Evolutionary conservation across 2,888 invertebrate species (phyloP), one percentile per base, ranked within the genome.

Genomic region (Thelaira solivaga): DNA sequence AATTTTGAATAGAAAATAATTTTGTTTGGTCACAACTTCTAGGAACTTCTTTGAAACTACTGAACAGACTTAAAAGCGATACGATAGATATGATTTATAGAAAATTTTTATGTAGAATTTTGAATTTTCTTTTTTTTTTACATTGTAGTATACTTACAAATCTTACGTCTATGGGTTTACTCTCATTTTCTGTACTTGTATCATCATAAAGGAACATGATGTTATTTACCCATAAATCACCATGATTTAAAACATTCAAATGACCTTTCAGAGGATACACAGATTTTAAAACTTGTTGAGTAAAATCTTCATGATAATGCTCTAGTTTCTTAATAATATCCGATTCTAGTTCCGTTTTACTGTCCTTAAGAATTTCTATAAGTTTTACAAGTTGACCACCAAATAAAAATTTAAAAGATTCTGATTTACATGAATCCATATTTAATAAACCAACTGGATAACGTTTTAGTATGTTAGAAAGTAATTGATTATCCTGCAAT

Each of bases 141-240:
- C n/a, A 11, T 4, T n/a, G 34, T 13, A 26, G n/a, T 18, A 34
- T 47, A 86, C 89, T 86, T 83, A 90, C 90, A 82, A 90, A 86
- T 81, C 85, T 85, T 45, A 89, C 85, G 71, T 90, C 89, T 41
- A 84, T 82, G 5, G 89, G 84, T 29, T 7, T 36, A 22, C 16
- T 84, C 82, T 49, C 31, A 31, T 11, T 36, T 13, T 55, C 71
- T 20, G 67, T n/a, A n/a, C n/a, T n/a, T n/a, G n/a, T n/a, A n/a
- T n/a, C 31, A 6, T 36, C 74, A 72, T 88, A 89, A 43, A 87
- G 87, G 76, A 91, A 91, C 81, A 91, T 87, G 82, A 91, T 88
- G 80, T 91, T 91, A 77, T 91, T 91, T 0, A 89, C 85, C 91
- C 91, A 91, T 4, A 91, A 83, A 83, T 91, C 91, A 2, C 91